These are phyloP conservation scores for Ceryle rudis DNA, from an alignment of 2,797 vertebrate species.

Conservation along the genomic window DNA sequence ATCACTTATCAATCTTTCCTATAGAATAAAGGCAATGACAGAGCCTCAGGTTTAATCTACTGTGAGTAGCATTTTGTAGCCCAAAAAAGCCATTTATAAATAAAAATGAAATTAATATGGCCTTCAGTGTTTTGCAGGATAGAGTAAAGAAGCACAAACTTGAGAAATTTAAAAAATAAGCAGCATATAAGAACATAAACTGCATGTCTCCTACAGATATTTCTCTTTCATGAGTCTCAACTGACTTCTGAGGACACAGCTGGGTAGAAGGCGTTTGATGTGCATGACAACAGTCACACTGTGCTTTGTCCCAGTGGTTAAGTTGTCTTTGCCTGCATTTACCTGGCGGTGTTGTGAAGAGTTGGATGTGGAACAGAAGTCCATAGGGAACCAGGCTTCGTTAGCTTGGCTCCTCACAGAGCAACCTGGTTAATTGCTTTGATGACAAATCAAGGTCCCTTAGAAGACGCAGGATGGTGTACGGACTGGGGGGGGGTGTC, in stretches of 20 bases:
- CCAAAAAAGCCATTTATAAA: constrained; percentile 43
- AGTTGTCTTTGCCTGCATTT: background rate
- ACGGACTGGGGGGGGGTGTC: accelerated
- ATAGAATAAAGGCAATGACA: background rate
- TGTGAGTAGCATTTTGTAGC: background rate
- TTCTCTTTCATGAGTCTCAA: background rate
- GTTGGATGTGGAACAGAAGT: background rate
- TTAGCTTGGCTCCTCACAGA: background rate
- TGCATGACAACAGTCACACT: background rate
- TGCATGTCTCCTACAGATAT: accelerated
- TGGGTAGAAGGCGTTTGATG: background rate
- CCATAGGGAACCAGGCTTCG: background rate
- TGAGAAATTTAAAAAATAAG: background rate
- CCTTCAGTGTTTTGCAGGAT: background rate
- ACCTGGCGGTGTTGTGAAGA: background rate
- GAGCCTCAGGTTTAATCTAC: constrained; percentile 14
- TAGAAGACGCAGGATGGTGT: no score
- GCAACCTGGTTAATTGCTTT: background rate
- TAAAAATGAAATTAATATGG: background rate
- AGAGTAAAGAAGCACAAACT: background rate
- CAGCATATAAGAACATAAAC: background rate
- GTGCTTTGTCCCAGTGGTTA: background rate
- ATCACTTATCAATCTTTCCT: constrained; percentile 4
- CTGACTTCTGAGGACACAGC: background rate
- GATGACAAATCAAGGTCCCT: background rate